Evolutionary conservation across 2,888 invertebrate genomes (phyloP).

Genomic region (Osmoderma eremita): DNA sequence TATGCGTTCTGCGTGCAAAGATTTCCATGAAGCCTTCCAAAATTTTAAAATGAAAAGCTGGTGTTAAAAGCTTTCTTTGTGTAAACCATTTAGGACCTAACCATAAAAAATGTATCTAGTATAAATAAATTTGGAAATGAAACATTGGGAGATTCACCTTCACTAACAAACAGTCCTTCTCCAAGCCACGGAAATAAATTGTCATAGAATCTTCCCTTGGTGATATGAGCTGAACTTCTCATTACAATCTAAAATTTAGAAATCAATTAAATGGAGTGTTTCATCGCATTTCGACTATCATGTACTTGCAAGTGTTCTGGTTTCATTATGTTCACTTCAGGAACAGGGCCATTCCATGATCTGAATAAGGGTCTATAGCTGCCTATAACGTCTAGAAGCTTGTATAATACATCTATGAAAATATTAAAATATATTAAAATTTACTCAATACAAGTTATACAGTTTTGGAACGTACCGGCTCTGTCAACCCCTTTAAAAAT

Average conservation of each 20-base stretch:
- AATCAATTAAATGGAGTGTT: slow-evolving; percentile 34
- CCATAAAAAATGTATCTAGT: no score
- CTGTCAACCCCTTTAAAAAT: slow-evolving; percentile 41
- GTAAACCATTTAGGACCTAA: slow-evolving; percentile 52
- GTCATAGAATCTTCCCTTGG: slow-evolving; percentile 49
- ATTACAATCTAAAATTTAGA: slow-evolving; percentile 49
- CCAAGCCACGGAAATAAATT: slow-evolving; percentile 52
- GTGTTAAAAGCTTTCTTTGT: slow-evolving; percentile 49
- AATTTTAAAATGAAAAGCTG: slow-evolving; percentile 57
- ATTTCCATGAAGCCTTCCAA: slow-evolving; percentile 54
- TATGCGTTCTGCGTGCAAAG: slow-evolving; percentile 52
- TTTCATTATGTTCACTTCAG: slow-evolving; percentile 50
- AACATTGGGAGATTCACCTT: slow-evolving; percentile 42
- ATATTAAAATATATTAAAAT: neutral
- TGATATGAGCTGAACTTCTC: slow-evolving; percentile 47
- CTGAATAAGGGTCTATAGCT: slow-evolving; percentile 50
- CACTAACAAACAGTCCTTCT: slow-evolving; percentile 51
- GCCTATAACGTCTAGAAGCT: slow-evolving; percentile 41
- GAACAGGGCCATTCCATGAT: slow-evolving; percentile 48
- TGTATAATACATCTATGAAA: slow-evolving; percentile 48
- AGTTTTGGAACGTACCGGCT: slow-evolving; percentile 47
- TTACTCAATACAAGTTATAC: no score
- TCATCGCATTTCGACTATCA: neutral
- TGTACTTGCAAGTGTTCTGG: slow-evolving; percentile 51
- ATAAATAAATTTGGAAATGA: slow-evolving; percentile 51